Evolutionary conservation across 1,140 invertebrate species (phyloP), one percentile per base, ranked within the genome.

Genomic region (Parasteatoda tepidariorum): DNA sequence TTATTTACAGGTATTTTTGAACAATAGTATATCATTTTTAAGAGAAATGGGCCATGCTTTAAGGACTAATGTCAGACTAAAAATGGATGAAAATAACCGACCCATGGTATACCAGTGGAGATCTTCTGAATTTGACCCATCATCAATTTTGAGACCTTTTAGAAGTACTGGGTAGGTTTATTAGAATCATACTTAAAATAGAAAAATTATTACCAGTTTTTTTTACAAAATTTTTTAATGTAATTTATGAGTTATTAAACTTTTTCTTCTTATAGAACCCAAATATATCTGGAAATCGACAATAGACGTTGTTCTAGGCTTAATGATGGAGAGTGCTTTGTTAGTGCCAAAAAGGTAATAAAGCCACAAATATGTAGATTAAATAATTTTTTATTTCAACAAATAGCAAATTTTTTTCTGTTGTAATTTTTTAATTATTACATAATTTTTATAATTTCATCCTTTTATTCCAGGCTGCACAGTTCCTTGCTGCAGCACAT

Each of bases 281-380:
- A 95, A 57, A 94, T 96, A 0, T 96, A 94, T 86, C 87, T 98
- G 62, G 95, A 97, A 89, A 94, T 98, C n/a, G 97, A 98, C 87
- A 97, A 97, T 87, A 91, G 96, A 85, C 96, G 96, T 87, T 98
- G 97, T 88, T 91, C 89, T 0, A 90, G 90, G 9, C 89, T 91
- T 31, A 90, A 90, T 0, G 91, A 87, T 33, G 83, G 92, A 0
- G 93, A 94, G 83, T 98, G 97, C 88, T 98, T 86, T 83, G 55
- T 59, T 18, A 81, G 62, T 28, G 86, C 84, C n/a, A 55, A 55
- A 30, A 73, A 79, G 68, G 83, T 84, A 76, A 54, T 30, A 15
- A 18, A 64, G 9, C 0, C n/a, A 28, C n/a, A n/a, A n/a, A n/a
- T n/a, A n/a, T n/a, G n/a, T n/a, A n/a, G n/a, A 9, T 48, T 6